A percentile compares a stretch with the other conserved stretches of the same genome.
Evolutionary conservation across 1,140 invertebrate species (phyloP).

Genomic region (Saccostrea glomerata): DNA sequence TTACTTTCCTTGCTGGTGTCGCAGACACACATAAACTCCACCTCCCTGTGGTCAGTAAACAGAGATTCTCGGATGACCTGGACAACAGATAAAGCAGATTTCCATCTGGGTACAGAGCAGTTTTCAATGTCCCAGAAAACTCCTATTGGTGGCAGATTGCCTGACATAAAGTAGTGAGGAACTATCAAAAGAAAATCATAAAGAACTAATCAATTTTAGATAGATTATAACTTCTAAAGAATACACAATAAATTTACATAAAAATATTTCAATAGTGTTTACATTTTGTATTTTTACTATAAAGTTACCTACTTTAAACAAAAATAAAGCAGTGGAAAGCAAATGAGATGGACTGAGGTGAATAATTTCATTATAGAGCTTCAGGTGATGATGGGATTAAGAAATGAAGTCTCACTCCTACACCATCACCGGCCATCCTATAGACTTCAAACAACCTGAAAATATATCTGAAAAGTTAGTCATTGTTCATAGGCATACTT

Average conservation of each 20-base stretch:
- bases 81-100: conserved; percentile 88
- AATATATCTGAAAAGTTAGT: neutral
- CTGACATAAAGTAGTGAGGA: conserved; percentile 34
- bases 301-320: neutral
- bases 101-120: conserved; percentile 89
- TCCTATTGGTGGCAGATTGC: conserved; percentile 85
- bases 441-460: neutral
- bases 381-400: neutral
- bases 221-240: too few relatives aligned
- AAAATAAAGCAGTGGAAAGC: conserved; percentile 16
- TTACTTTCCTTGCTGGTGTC: conserved; percentile 87
- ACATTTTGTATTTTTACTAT: too few relatives aligned
- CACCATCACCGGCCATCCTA: conserved; percentile 23
- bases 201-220: too few relatives aligned
- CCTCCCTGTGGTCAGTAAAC: conserved; percentile 88
- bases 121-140: conserved; percentile 98
- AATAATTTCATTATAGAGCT: conserved; percentile 11
- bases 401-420: conserved; percentile 23
- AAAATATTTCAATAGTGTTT: too few relatives aligned
- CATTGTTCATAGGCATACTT: too few relatives aligned
- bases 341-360: neutral
- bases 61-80: conserved; percentile 88
- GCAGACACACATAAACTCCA: conserved; percentile 91
- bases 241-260: too few relatives aligned
- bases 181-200: neutral